Base-by-base conservation (phyloP, 1,140 invertebrate species). In the Schlechtendalia chinensis region DNA sequence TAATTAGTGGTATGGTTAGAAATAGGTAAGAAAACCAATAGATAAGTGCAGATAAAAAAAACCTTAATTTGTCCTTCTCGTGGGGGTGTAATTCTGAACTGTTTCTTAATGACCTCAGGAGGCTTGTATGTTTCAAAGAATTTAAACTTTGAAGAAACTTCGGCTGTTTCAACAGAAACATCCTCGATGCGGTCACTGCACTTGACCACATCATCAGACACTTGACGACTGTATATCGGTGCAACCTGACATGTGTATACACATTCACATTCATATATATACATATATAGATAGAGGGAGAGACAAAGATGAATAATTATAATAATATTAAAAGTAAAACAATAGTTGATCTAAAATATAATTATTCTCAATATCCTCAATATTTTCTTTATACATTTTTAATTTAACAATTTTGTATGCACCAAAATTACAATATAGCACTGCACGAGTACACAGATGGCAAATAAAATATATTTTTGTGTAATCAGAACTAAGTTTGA, bases 71-170 rank as follows among this genome's bases (percentile, higher is more conserved):
- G 88, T 77, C 88, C 89, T 81, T 95, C 93, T 81, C 93, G 88
- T 5, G 94, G 94, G 79, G 94, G 94, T 16, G 94, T 95, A 85
- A 95, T 94, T 83, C 94, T 88, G 87, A 95, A 96, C 84, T 90
- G 87, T 86, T 91, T 93, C 82, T 90, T 89, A 83, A 90, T 86
- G 84, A 89, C 89, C 85, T 92, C 88, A n/a, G 89, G 89, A 54
- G 91, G 90, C 84, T 90, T 90, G 87, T 94, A 96, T 1, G 90
- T 92, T 88, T 96, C 94, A 87, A 96, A 96, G 87, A 96, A 96
- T 86, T 94, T 93, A 87, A 96, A 96, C 83, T 93, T 90, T 84
- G 93, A 90, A 50, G 91, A 90, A 82, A 96, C 91, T 85, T 95
- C 93, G 24, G 91, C 91, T 3, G 93, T 94, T 86, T 93, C 89